Conservation (phyloP, 2,113 vertebrate genomes). For the Lates calcarifer region DNA sequence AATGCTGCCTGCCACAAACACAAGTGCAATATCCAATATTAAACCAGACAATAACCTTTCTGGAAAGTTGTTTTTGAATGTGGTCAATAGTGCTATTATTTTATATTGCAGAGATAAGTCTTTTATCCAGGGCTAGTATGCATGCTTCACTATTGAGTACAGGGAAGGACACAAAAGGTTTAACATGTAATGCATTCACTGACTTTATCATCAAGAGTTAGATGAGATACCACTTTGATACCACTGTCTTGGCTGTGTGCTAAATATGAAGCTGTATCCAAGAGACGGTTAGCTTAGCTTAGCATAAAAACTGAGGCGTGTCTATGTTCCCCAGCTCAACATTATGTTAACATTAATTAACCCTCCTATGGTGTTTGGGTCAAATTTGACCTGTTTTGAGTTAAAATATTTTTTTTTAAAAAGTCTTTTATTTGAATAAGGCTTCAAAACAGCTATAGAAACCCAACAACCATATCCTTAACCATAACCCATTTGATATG, state of each 20-base stretch:
- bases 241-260: neutral
- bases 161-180: neutral
- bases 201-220: neutral
- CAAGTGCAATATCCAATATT: slow-evolving; percentile 40
- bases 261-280: neutral
- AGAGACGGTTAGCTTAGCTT: neutral
- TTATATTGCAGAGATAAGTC: neutral
- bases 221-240: neutral
- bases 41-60: slow-evolving; percentile 48
- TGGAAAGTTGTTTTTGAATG: slow-evolving; percentile 9
- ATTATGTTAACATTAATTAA: no score
- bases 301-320: neutral
- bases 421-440: no score
- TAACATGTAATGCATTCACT: neutral
- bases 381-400: no score
- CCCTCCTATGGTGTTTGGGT: no score
- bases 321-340: no score
- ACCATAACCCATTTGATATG: no score
- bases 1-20: slow-evolving; percentile 53
- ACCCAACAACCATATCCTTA: no score
- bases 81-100: slow-evolving; percentile 3
- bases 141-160: neutral
- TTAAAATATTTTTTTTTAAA: no score
- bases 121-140: neutral
- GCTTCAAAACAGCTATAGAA: no score